Percentiles rank a stretch among this genome's conserved stretches.
Evolutionary conservation across 2,888 invertebrate species (phyloP).

Genomic region (Beris chalybata): DNA sequence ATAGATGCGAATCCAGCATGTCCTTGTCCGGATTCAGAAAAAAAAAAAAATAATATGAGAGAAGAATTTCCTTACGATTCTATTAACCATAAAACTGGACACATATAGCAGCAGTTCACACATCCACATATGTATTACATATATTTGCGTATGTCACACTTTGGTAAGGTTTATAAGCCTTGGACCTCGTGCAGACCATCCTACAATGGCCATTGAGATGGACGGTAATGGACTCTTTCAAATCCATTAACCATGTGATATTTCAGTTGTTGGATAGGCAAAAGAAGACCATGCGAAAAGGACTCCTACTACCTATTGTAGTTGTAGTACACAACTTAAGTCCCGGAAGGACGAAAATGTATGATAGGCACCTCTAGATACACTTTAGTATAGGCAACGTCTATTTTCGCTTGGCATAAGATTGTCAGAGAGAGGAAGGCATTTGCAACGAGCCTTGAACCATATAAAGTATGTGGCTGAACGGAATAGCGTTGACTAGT

Average conservation of each 20-base stretch:
- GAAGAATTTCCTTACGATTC: not conserved
- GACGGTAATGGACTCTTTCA: conserved; percentile 25
- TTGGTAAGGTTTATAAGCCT: conserved; percentile 1
- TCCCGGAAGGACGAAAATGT: not conserved
- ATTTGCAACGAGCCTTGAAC: no score
- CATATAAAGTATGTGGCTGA: no score
- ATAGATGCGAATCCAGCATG: no score
- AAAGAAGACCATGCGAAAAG: not conserved
- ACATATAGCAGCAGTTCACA: conserved; percentile 10
- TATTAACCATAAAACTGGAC: conserved; percentile 15
- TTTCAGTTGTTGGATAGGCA: conserved; percentile 17
- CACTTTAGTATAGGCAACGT: no score
- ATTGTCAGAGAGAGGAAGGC: not conserved
- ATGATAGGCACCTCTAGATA: not conserved
- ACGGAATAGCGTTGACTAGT: not conserved
- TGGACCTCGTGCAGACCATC: not conserved
- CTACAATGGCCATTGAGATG: no score
- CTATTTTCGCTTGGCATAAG: no score
- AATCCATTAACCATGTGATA: conserved; percentile 29
- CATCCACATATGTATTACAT: not conserved
- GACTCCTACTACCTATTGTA: no score
- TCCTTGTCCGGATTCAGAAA: not conserved
- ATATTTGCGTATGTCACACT: conserved; percentile 24
- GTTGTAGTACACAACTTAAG: no score
- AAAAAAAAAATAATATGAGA: not conserved